These are phyloP conservation scores for Anticlea derivata DNA, from an alignment of 2,888 invertebrate genomes.

Conservation along the genomic window DNA sequence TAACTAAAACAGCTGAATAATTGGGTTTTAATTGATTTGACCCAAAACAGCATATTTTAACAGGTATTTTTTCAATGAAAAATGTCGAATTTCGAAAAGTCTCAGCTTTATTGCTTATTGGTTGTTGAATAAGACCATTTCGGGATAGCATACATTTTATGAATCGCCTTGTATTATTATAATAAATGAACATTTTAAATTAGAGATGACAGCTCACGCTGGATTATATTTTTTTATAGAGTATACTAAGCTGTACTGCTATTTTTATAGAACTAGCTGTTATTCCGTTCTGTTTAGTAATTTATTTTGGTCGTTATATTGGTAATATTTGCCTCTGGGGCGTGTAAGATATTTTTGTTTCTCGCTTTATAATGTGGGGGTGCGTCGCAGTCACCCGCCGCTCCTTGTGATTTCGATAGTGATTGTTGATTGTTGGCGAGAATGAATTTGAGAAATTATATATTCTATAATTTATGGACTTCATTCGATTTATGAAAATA, in stretches of 20 bases:
- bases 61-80: too few species aligned
- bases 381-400: constrained; percentile 23
- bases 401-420: constrained; percentile 70
- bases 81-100: too few species aligned
- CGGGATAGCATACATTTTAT: too few species aligned
- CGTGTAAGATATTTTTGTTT: constrained; percentile 44
- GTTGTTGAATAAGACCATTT: too few species aligned
- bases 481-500: constrained; percentile 80
- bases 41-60: too few species aligned
- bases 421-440: constrained; percentile 81
- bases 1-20: too few species aligned
- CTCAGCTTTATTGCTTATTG: too few species aligned
- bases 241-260: constrained; percentile 80
- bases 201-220: constrained; percentile 76
- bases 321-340: constrained; percentile 41
- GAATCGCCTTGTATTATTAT: too few species aligned
- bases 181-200: constrained; percentile 69
- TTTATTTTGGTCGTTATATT: constrained; percentile 55
- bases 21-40: too few species aligned
- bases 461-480: constrained; percentile 81
- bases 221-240: constrained; percentile 82
- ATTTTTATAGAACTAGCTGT: constrained; percentile 79
- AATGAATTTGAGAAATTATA: constrained; percentile 77
- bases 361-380: constrained; percentile 48
- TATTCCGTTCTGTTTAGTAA: constrained; percentile 63